phyloP scores from a whole-genome alignment of 2,888 invertebrate genomes.

The Amblyjoppa fuscipennis region DNA sequence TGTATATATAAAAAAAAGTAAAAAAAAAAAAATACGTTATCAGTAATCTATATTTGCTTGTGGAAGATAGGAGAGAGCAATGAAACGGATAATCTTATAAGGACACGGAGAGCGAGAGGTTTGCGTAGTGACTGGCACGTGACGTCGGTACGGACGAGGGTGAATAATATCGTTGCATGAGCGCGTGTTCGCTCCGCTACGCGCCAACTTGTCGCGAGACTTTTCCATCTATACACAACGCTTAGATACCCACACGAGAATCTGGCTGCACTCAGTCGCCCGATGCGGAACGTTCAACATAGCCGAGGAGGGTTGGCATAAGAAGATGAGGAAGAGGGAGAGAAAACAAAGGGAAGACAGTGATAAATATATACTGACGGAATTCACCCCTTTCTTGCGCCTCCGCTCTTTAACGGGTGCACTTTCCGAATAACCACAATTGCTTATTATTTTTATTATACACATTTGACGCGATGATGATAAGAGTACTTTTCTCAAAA shows the following conservation, averaged over 20 bases:
- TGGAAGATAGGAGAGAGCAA: not conserved
- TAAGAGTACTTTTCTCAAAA: not conserved
- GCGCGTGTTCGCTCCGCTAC: constrained; percentile 5
- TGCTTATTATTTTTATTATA: not conserved
- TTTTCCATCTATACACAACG: not conserved
- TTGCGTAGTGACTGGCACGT: constrained; percentile 29
- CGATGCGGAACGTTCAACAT: constrained; percentile 38
- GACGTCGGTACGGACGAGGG: not conserved
- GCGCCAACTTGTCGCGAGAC: constrained; percentile 25
- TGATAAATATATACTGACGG: too few relatives aligned
- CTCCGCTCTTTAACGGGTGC: not conserved
- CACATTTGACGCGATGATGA: not conserved
- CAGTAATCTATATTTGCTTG: not conserved
- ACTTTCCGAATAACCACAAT: constrained; percentile 11
- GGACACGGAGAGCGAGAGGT: not conserved
- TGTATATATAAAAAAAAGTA: not conserved
- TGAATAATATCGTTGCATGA: not conserved
- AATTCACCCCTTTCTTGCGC: not conserved
- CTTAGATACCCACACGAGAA: constrained; percentile 15
- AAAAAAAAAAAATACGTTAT: not conserved
- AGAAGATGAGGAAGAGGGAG: not conserved
- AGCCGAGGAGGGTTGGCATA: constrained; percentile 35
- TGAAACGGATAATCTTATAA: not conserved
- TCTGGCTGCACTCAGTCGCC: constrained; percentile 10
- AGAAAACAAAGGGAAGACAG: not conserved